phyloP scores from a whole-genome alignment of 2,888 invertebrate species.

The Ophion ellenae region DNA sequence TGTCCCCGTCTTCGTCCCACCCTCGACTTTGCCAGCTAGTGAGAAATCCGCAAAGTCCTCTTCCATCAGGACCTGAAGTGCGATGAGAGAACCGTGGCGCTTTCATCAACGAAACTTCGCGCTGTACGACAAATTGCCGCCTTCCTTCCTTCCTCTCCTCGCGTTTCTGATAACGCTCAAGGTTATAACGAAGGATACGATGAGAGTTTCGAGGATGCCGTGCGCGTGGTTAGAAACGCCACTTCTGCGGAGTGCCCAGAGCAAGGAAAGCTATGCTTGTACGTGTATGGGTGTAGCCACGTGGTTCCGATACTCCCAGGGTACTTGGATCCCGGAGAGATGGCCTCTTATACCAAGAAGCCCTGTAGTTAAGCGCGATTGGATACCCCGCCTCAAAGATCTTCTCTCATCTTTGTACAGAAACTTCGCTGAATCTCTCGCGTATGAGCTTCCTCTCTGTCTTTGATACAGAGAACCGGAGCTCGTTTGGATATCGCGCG shows the following conservation, averaged over 20 bases:
- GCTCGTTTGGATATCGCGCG: conserved; percentile 5
- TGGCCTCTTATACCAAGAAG: conserved; percentile 41
- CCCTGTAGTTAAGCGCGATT: conserved; percentile 46
- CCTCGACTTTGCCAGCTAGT: conserved; percentile 27
- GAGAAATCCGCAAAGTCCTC: conserved; percentile 57
- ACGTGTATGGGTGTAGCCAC: conserved; percentile 1
- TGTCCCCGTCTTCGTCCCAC: conserved; percentile 7
- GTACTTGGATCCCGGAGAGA: conserved; percentile 34
- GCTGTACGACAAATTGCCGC: conserved; percentile 77
- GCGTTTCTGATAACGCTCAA: conserved; percentile 63
- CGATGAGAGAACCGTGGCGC: conserved; percentile 44
- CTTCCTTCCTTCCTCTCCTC: conserved; percentile 9
- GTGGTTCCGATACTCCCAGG: not conserved
- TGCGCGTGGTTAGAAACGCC: conserved; percentile 56
- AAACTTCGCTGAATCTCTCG: conserved; percentile 1
- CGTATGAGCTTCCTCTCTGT: conserved; percentile 8
- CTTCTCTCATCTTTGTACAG: conserved; percentile 11
- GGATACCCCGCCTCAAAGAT: conserved; percentile 35
- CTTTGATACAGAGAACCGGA: not conserved
- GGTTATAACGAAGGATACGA: conserved; percentile 52
- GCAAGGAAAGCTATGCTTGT: conserved; percentile 5
- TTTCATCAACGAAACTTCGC: conserved; percentile 76
- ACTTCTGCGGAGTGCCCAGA: conserved; percentile 37
- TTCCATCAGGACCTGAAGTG: conserved; percentile 35
- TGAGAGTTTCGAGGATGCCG: conserved; percentile 14